phyloP scores from a whole-genome alignment of 2,888 invertebrate species.

The Agrochola litura region DNA sequence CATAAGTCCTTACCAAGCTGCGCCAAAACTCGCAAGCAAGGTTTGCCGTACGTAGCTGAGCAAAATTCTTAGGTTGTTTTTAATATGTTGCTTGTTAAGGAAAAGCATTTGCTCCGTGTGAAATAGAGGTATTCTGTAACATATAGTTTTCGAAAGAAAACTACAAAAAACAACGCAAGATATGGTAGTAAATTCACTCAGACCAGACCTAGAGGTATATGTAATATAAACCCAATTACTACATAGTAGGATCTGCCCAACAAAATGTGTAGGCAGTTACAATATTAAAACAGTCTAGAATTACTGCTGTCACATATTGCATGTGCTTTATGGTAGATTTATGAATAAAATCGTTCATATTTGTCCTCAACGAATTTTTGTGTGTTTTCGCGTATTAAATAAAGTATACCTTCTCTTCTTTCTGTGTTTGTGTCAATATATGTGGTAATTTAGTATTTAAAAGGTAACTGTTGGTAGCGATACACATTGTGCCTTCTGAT shows the following conservation, averaged over 20 bases:
- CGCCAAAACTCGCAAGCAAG: not conserved
- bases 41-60: not conserved
- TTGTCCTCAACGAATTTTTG: not conserved
- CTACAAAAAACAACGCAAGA: not conserved
- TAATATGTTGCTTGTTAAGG: not conserved
- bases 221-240: slow-evolving; percentile 26
- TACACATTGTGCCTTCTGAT: slow-evolving; percentile 70
- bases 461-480: slow-evolving; percentile 67
- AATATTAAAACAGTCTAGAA: slow-evolving; percentile 24
- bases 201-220: not conserved
- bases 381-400: not conserved
- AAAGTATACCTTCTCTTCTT: slow-evolving; percentile 47
- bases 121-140: not conserved
- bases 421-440: slow-evolving; percentile 23
- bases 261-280: slow-evolving; percentile 39
- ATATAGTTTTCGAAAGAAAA: no score
- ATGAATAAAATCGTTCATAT: not conserved
- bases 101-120: not conserved
- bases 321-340: slow-evolving; percentile 10
- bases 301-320: slow-evolving; percentile 11
- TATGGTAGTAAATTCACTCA: not conserved
- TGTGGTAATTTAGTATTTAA: slow-evolving; percentile 73
- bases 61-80: not conserved
- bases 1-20: not conserved
- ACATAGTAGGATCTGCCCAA: slow-evolving; percentile 18